Evolutionary conservation across 1,140 invertebrate species (phyloP).

Genomic region (Pygmarrhopalites habei): DNA sequence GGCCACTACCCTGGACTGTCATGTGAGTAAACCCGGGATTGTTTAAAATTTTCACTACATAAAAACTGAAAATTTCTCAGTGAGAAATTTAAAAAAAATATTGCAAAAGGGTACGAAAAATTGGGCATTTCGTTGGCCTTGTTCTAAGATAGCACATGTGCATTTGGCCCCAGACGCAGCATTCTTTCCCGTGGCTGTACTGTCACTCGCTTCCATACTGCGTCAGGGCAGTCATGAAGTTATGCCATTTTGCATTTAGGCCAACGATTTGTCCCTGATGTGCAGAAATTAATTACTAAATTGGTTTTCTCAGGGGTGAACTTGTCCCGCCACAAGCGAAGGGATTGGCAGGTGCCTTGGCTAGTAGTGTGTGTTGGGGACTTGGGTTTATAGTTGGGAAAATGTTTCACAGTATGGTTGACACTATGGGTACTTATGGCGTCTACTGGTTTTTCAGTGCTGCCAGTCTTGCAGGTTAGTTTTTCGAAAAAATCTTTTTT

Average conservation of each 20-base stretch:
- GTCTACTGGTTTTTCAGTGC: constrained; percentile 52
- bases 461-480: constrained; percentile 50
- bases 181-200: no score
- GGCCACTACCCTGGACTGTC: constrained; percentile 23
- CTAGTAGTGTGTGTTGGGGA: constrained; percentile 47
- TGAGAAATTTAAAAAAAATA: no score
- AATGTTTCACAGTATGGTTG: constrained; percentile 44
- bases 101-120: neutral
- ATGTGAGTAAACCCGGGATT: constrained; percentile 11
- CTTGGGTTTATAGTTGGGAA: constrained; percentile 51
- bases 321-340: constrained; percentile 21
- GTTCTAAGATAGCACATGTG: no score
- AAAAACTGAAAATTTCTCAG: neutral
- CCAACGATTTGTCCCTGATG: no score
- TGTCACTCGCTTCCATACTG: no score
- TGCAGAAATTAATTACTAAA: neutral
- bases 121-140: neutral
- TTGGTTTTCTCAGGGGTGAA: constrained; percentile 7
- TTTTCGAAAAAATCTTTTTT: no score
- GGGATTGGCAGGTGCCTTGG: constrained; percentile 44
- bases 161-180: no score
- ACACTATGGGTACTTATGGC: constrained; percentile 45
- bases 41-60: no score
- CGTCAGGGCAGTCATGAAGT: no score
- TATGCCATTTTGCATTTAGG: no score